Percentiles rank a stretch among this genome's conserved stretches.
Evolutionary conservation across 2,113 vertebrate species (phyloP).

Genomic region (Acanthisitta chloris): DNA sequence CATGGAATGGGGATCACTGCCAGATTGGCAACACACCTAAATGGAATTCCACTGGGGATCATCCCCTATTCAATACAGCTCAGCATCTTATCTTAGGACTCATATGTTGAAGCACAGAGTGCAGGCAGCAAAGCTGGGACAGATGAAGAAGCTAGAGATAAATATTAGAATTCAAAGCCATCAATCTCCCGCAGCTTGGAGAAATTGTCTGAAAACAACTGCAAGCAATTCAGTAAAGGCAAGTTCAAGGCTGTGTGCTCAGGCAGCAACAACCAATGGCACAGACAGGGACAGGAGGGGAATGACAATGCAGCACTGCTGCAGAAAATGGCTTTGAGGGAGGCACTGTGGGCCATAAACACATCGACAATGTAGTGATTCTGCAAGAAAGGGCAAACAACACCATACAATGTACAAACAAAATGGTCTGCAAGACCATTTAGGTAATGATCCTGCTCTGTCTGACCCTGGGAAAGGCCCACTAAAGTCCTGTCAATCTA

Average conservation of each 20-base stretch:
- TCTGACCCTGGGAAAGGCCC: neutral
- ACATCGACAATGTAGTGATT: neutral
- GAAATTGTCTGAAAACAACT: neutral
- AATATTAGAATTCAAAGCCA: neutral
- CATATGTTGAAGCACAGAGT: neutral
- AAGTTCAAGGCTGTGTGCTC: neutral
- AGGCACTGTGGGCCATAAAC: neutral
- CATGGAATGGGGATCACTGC: neutral
- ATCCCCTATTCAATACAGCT: neutral
- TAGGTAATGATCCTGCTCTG: neutral
- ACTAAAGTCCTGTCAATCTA: neutral
- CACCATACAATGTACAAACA: neutral
- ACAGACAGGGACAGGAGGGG: neutral
- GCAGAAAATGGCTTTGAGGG: neutral
- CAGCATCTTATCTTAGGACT: neutral
- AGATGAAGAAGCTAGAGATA: neutral
- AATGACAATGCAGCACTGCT: neutral
- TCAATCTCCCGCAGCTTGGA: neutral
- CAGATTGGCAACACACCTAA: neutral
- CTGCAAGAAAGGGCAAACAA: neutral
- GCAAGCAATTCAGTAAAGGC: neutral
- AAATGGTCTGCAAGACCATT: neutral
- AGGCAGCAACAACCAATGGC: neutral
- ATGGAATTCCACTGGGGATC: neutral
- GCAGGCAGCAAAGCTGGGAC: neutral